Percentiles rank a stretch among this genome's conserved stretches.
These are phyloP conservation scores for Asarcornis scutulata DNA, from an alignment of 2,113 vertebrate genomes.

Conservation along the genomic window DNA sequence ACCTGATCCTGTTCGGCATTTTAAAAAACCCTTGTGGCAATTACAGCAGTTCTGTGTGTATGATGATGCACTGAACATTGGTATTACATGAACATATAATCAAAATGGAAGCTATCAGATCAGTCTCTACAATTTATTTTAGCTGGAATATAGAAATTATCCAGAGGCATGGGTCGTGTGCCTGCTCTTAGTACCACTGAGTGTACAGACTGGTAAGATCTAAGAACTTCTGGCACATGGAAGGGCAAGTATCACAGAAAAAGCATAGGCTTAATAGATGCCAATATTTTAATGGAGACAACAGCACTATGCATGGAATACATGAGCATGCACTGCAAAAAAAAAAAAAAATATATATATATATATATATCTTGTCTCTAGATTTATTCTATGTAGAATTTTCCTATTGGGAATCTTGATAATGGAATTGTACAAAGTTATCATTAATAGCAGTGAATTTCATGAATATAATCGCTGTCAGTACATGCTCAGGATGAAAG, in stretches of 20 bases:
- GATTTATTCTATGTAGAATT: not conserved
- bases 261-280: not conserved
- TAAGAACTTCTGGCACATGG: not conserved
- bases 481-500: not conserved
- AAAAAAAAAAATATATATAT: not conserved
- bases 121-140: not conserved
- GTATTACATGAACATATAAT: not conserved
- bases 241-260: not conserved
- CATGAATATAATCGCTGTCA: slow-evolving; percentile 7
- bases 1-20: not conserved
- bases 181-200: not conserved
- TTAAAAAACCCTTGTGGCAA: not conserved
- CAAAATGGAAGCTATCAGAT: not conserved
- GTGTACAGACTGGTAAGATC: not conserved
- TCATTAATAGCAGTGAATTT: slow-evolving; percentile 35
- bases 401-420: slow-evolving; percentile 4
- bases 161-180: not conserved
- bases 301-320: not conserved
- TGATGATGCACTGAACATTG: not conserved
- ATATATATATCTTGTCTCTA: not conserved
- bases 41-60: not conserved
- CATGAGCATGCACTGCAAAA: rapidly evolving
- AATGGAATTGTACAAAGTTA: slow-evolving; percentile 40
- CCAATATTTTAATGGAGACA: not conserved
- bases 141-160: not conserved